Conservation (phyloP, 2,797 vertebrate genomes). For the Pterois miles region DNA sequence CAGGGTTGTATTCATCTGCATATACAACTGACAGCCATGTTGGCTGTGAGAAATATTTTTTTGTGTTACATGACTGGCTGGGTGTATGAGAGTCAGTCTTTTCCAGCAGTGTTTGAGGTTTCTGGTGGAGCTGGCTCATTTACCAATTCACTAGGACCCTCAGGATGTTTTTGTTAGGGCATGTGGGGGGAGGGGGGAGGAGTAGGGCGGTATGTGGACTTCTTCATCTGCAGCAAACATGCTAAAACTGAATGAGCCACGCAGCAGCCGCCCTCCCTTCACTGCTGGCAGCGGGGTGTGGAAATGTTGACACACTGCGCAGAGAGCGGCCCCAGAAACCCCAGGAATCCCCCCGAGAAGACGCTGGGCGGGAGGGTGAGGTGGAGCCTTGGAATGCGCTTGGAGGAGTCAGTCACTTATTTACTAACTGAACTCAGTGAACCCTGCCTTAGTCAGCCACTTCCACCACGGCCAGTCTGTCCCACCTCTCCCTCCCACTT, state of each 20-base stretch:
- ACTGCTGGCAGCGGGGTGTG: constrained; percentile 60
- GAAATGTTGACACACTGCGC: constrained; percentile 75
- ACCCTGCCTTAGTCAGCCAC: constrained; percentile 83
- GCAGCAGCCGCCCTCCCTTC: constrained; percentile 7
- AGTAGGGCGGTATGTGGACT: constrained; percentile 24
- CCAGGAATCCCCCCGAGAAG: constrained; percentile 80
- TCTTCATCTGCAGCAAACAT: constrained; percentile 42
- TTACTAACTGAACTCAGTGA: constrained; percentile 86
- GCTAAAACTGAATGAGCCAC: constrained; percentile 55
- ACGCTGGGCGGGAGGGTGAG: constrained; percentile 74
- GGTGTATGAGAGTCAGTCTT: constrained; percentile 41
- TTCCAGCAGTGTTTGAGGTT: constrained; percentile 37
- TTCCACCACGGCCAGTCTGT: constrained; percentile 58
- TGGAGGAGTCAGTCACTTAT: constrained; percentile 83
- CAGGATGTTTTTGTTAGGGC: constrained; percentile 79
- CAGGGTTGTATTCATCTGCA: constrained; percentile 70
- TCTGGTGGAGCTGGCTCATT: constrained; percentile 44
- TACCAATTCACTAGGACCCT: constrained; percentile 55
- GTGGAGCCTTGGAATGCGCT: constrained; percentile 84
- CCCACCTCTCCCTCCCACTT: constrained; percentile 52
- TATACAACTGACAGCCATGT: constrained; percentile 46
- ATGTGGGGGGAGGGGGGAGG: neutral
- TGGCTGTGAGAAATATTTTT: constrained; percentile 42
- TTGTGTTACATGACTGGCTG: constrained; percentile 17
- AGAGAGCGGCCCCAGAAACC: constrained; percentile 72